Evolutionary conservation across 2,113 vertebrate species (phyloP).

Genomic region (Calyptommatus sinebrachiatus): DNA sequence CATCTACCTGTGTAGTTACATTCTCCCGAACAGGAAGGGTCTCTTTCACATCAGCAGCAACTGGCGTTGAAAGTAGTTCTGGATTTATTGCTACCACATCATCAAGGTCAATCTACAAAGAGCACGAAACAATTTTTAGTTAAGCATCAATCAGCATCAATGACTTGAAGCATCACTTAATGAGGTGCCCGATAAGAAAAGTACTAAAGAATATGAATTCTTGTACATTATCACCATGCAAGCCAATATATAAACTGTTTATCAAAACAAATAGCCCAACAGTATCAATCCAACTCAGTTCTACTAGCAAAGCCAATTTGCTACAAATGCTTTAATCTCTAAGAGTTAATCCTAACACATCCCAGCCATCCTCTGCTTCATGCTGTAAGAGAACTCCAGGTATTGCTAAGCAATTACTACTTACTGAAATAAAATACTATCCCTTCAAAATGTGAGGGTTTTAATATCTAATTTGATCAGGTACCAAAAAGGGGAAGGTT

Average conservation of each 20-base stretch:
- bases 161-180: conserved; percentile 8
- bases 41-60: conserved; percentile 61
- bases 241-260: neutral
- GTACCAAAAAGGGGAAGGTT: conserved; percentile 13
- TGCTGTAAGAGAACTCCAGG: conserved; percentile 31
- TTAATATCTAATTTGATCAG: conserved; percentile 30
- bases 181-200: neutral
- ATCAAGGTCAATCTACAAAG: conserved; percentile 70
- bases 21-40: conserved; percentile 72
- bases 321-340: conserved; percentile 51
- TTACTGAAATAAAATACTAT: conserved; percentile 46
- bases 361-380: conserved; percentile 35
- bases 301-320: conserved; percentile 37
- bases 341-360: conserved; percentile 67
- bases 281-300: conserved; percentile 23
- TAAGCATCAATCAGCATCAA: conserved; percentile 3
- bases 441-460: neutral
- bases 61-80: conserved; percentile 56
- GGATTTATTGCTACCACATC: conserved; percentile 74
- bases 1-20: conserved; percentile 67
- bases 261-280: conserved; percentile 2
- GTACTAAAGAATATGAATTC: conserved; percentile 3
- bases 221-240: neutral
- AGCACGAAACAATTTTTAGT: conserved; percentile 1
- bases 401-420: neutral